A percentile compares a stretch with the other conserved stretches of the same genome.
Evolutionary conservation across 2,797 vertebrate species (phyloP).

Genomic region (Pelochelys cantorii): DNA sequence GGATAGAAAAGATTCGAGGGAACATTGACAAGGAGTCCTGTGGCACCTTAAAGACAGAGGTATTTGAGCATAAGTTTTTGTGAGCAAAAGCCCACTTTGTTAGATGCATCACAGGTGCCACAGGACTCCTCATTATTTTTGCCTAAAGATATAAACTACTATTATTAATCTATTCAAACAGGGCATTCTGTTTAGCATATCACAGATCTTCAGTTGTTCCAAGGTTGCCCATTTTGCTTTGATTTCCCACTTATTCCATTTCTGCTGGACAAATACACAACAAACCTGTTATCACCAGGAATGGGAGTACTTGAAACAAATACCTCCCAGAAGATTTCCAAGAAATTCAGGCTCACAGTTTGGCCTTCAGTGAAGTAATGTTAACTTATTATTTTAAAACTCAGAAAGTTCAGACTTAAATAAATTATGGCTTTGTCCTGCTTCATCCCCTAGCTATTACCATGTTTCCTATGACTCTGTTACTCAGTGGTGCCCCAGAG

Average conservation of each 20-base stretch:
- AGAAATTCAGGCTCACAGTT: slow-evolving; percentile 58
- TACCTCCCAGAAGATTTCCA: slow-evolving; percentile 47
- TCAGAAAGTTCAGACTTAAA: neutral
- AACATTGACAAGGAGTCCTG: no score
- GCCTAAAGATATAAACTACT: neutral
- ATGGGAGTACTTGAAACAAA: slow-evolving; percentile 62
- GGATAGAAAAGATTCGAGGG: no score
- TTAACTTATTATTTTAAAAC: neutral
- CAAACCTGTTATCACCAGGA: neutral
- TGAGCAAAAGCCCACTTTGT: no score
- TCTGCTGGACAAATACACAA: slow-evolving; percentile 29
- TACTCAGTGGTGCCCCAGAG: slow-evolving; percentile 19
- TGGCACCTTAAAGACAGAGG: no score
- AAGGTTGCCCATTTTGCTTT: slow-evolving; percentile 51
- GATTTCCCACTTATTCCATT: slow-evolving; percentile 12
- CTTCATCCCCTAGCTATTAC: neutral
- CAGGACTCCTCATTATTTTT: no score
- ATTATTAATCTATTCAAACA: slow-evolving; percentile 38
- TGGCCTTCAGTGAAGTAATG: slow-evolving; percentile 65
- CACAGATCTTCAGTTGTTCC: slow-evolving; percentile 37
- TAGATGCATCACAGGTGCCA: no score
- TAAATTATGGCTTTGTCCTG: slow-evolving; percentile 26
- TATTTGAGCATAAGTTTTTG: no score
- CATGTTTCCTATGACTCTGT: neutral
- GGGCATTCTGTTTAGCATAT: slow-evolving; percentile 41